A percentile compares a stretch with the other conserved stretches of the same genome.
Conservation (phyloP, 2,797 vertebrate genomes). For the Cyclura pinguis region DNA sequence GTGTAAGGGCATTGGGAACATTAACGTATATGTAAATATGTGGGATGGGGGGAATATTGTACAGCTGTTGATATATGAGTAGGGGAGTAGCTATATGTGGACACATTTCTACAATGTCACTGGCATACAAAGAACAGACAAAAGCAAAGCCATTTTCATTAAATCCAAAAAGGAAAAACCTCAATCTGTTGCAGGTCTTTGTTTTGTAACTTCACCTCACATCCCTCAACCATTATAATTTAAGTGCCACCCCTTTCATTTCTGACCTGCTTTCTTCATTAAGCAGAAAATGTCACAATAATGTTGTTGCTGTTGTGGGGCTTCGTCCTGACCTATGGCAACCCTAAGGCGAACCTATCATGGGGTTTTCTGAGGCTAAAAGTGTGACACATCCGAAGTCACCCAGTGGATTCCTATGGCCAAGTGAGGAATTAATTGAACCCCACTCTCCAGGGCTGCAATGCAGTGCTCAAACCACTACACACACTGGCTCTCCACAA, state of each 20-base stretch:
- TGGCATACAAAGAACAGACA: background rate
- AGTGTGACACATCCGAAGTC: no score
- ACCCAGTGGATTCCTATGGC: no score
- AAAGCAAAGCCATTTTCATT: background rate
- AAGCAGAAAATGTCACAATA: background rate
- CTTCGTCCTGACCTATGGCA: no score
- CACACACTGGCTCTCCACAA: no score
- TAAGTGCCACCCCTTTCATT: background rate
- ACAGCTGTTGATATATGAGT: background rate
- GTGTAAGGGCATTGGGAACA: background rate
- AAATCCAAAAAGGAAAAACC: background rate
- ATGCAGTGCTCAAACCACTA: no score
- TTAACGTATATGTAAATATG: background rate
- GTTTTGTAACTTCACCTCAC: background rate
- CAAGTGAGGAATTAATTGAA: no score
- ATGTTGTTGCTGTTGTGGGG: no score
- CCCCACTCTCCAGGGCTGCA: no score
- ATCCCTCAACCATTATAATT: background rate
- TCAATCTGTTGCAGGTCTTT: background rate
- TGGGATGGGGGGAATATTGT: background rate
- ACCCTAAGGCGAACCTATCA: no score
- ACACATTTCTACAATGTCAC: background rate
- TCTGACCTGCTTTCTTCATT: background rate
- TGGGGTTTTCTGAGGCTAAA: no score
- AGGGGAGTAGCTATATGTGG: background rate